Percentiles rank a stretch among this genome's conserved stretches.
Evolutionary conservation across 2,888 invertebrate genomes (phyloP).

Genomic region (Formica aserva): DNA sequence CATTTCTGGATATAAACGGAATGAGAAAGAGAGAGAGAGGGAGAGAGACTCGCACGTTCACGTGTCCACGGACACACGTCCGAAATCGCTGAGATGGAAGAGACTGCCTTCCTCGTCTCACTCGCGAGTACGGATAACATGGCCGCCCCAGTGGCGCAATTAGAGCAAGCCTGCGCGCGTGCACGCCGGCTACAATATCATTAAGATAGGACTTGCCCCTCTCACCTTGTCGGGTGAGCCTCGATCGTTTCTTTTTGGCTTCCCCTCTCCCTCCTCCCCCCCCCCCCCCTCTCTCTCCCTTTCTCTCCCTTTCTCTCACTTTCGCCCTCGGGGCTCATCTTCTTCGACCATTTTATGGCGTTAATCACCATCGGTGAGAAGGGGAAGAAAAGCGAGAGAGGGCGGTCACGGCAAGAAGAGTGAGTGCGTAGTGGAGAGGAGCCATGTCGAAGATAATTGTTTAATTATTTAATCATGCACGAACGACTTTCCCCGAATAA

Average conservation of each 20-base stretch:
- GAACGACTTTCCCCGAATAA: constrained; percentile 31
- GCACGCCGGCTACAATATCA: constrained; percentile 83
- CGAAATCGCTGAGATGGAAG: constrained; percentile 54
- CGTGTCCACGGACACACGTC: constrained; percentile 52
- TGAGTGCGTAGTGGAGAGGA: constrained; percentile 3
- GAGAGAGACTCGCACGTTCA: constrained; percentile 34
- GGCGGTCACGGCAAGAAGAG: constrained; percentile 12
- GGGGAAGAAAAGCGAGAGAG: constrained; percentile 16
- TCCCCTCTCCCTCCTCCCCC: constrained; percentile 27
- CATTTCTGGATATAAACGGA: background rate
- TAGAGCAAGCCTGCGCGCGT: constrained; percentile 83
- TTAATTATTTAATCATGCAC: constrained; percentile 67
- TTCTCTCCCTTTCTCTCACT: constrained; percentile 25
- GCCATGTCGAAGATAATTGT: constrained; percentile 65
- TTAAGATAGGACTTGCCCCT: constrained; percentile 79
- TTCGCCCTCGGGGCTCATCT: constrained; percentile 30
- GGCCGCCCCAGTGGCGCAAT: constrained; percentile 84
- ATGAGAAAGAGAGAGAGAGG: constrained; percentile 7
- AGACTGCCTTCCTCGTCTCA: constrained; percentile 76
- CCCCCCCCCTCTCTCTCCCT: background rate
- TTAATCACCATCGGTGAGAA: constrained; percentile 36
- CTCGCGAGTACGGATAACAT: constrained; percentile 79
- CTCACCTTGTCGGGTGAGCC: constrained; percentile 38
- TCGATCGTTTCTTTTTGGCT: constrained; percentile 52
- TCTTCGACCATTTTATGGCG: constrained; percentile 26